Conservation (phyloP, 1,140 invertebrate species). For the Leptinotarsa undecemlineata region DNA sequence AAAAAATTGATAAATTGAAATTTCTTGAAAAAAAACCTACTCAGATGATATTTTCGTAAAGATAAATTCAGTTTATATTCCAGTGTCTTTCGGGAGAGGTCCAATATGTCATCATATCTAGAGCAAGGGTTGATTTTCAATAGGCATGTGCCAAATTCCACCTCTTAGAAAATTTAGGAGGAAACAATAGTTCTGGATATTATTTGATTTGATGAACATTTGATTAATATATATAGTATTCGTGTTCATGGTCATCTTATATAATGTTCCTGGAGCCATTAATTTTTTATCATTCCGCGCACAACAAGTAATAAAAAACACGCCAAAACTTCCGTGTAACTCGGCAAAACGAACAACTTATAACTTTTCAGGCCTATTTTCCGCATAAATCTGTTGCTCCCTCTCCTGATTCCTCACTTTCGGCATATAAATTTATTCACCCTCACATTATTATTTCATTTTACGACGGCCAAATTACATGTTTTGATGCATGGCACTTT, state of each 20-base stretch:
- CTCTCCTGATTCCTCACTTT: slow-evolving; percentile 10
- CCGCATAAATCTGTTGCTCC: slow-evolving; percentile 26
- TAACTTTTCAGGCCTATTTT: slow-evolving; percentile 17
- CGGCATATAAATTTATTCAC: slow-evolving; percentile 27
- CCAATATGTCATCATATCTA: too few relatives aligned
- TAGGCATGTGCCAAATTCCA: too few relatives aligned
- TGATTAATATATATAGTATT: not conserved
- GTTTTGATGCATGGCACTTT: slow-evolving; percentile 27
- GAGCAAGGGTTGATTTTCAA: too few relatives aligned
- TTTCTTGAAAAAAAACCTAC: too few relatives aligned
- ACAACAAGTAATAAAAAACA: slow-evolving; percentile 5
- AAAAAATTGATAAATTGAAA: too few relatives aligned
- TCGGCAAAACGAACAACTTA: slow-evolving; percentile 15
- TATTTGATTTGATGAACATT: too few relatives aligned
- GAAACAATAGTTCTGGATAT: too few relatives aligned
- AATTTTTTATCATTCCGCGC: not conserved
- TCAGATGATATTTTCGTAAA: too few relatives aligned
- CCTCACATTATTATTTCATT: slow-evolving; percentile 30
- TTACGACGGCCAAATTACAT: slow-evolving; percentile 29
- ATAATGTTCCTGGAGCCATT: not conserved
- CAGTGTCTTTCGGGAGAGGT: too few relatives aligned
- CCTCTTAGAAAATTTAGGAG: too few relatives aligned
- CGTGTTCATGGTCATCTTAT: not conserved
- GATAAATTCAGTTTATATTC: too few relatives aligned
- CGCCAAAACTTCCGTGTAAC: slow-evolving; percentile 8